Evolutionary conservation across 2,113 vertebrate genomes (phyloP).

Genomic region (Gallinago media): DNA sequence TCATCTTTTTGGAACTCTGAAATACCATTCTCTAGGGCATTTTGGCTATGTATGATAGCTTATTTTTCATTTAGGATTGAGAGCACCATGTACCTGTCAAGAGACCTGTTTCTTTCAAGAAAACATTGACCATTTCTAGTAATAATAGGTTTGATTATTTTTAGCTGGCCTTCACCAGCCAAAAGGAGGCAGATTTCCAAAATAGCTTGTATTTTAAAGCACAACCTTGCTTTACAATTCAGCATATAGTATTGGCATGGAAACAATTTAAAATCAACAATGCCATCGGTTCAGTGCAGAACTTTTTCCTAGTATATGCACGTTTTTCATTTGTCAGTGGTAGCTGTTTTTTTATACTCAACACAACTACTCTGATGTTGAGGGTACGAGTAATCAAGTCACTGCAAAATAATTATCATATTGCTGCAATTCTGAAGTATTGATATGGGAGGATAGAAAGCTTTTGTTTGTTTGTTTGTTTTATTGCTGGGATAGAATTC

Average conservation of each 20-base stretch:
- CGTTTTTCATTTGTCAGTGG: background rate
- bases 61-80: background rate
- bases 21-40: background rate
- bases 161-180: background rate
- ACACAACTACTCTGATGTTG: background rate
- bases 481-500: background rate
- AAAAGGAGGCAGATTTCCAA: background rate
- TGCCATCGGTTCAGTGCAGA: background rate
- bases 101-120: background rate
- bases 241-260: background rate
- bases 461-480: background rate
- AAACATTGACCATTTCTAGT: background rate
- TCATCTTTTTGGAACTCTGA: background rate
- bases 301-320: background rate
- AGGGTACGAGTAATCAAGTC: background rate
- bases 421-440: background rate
- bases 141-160: background rate
- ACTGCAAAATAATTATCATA: background rate
- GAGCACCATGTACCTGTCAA: background rate
- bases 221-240: background rate
- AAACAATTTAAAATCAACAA: background rate
- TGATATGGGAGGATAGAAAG: background rate
- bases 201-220: background rate
- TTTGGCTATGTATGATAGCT: background rate
- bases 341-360: background rate